phyloP scores from a whole-genome alignment of 2,888 invertebrate species.

The Apodemia duryi region DNA sequence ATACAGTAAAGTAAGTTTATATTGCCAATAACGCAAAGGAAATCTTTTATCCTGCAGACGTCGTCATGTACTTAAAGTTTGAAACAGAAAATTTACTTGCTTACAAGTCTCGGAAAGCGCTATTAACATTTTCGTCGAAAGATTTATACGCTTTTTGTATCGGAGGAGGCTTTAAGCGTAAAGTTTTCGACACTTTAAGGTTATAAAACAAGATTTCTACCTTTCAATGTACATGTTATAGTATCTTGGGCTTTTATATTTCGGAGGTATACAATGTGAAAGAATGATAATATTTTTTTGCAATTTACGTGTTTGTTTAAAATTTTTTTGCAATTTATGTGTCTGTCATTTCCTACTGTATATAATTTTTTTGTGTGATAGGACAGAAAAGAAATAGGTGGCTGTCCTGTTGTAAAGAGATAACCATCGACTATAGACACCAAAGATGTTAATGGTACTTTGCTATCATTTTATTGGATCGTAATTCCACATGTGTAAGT shows the following conservation, averaged over 20 bases:
- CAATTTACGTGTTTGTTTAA: too few species aligned
- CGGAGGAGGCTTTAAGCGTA: constrained; percentile 6
- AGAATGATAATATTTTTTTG: background rate
- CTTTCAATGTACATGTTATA: background rate
- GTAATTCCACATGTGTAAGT: too few species aligned
- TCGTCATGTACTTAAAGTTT: constrained; percentile 34
- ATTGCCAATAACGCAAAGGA: constrained; percentile 12
- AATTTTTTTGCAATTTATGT: too few species aligned
- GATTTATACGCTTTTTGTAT: constrained; percentile 26
- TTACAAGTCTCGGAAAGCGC: constrained; percentile 32
- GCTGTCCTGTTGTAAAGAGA: too few species aligned
- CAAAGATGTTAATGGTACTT: too few species aligned
- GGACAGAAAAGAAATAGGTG: too few species aligned
- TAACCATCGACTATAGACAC: too few species aligned
- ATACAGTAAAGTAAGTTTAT: constrained; percentile 24
- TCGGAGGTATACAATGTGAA: background rate
- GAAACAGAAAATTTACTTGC: constrained; percentile 45
- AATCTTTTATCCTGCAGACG: constrained; percentile 15
- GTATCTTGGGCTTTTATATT: background rate
- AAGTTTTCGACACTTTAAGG: constrained; percentile 10
- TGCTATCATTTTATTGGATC: too few species aligned
- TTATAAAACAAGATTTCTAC: background rate
- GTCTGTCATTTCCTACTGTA: too few species aligned
- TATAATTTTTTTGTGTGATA: too few species aligned
- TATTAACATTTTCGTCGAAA: constrained; percentile 30